Evolutionary conservation across 2,888 invertebrate genomes (phyloP), one percentile per base, ranked within the genome.

Genomic region (Polydrusus tereticollis): DNA sequence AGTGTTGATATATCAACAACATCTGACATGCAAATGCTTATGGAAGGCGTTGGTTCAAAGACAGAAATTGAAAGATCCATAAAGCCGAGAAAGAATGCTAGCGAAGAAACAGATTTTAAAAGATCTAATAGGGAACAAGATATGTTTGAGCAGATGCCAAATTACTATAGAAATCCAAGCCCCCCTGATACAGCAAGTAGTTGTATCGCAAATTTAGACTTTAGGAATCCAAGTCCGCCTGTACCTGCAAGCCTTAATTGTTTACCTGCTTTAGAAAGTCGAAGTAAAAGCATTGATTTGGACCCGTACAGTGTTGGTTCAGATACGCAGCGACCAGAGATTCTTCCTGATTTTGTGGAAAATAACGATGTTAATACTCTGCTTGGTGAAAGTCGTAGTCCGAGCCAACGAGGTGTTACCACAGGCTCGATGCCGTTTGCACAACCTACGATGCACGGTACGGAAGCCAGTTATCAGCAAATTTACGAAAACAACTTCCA

Each of bases 211-310:
- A 29, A 7, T 18, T 29, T 29, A 14, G 23, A 6, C 5, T 43
- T 26, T 23, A 41, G 45, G 26, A 60, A 60, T 16, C 60, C 60
- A 8, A 60, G 45, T 16, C 60, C 60, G n/a, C 60, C 60, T 18
- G 29, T 23, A 14, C 6, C 43, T 14, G 5, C 20, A 38, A 8
- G 2, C 6, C 7, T 16, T 8, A 41, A 20, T 23, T 18, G 23
- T 23, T 2, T 23, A 7, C 21, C 23, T 20, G 26, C 7, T 26
- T 29, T 26, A 26, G 43, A 60, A 18, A 43, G 5, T 16, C 7
- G 10, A 7, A 43, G 7, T 14, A 10, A 43, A 26, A 60, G 26
- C 23, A 58, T 58, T 1, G 23, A 41, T 20, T 59, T 59, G 5
- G 38, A 38, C 10, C 23, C 33, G 6, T 38, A 33, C 4, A 41